phyloP scores from a whole-genome alignment of 2,113 vertebrate species.

The Dicentrarchus labrax region DNA sequence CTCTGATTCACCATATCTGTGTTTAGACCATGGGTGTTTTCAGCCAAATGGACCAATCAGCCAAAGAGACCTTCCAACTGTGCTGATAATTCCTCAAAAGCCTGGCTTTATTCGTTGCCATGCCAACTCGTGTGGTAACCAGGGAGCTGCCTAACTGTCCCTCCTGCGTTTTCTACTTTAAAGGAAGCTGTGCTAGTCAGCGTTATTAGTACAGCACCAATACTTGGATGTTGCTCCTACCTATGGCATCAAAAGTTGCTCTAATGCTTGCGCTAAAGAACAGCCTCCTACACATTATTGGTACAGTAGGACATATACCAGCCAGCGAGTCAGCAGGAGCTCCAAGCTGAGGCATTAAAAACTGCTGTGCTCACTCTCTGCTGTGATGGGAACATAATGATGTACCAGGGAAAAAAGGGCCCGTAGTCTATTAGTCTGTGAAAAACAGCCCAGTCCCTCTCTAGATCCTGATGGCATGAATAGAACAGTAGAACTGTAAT shows the following conservation, averaged over 20 bases:
- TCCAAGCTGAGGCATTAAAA: constrained; percentile 56
- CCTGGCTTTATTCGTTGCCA: constrained; percentile 5
- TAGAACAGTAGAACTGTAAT: constrained; percentile 45
- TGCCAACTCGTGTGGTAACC: constrained; percentile 34
- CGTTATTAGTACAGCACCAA: background rate
- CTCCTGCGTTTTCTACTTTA: background rate
- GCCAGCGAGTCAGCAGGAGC: constrained; percentile 65
- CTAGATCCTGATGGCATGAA: constrained; percentile 10
- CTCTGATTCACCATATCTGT: constrained; percentile 18
- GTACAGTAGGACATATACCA: constrained; percentile 19
- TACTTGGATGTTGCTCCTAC: background rate
- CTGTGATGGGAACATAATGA: constrained; percentile 66
- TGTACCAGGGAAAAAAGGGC: constrained; percentile 34
- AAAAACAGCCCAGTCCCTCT: constrained; percentile 44
- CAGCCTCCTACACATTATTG: constrained; percentile 35
- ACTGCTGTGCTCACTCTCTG: constrained; percentile 58
- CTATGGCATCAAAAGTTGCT: constrained; percentile 21
- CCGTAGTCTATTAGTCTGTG: constrained; percentile 50
- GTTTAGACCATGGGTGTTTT: constrained; percentile 29
- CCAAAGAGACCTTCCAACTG: constrained; percentile 43
- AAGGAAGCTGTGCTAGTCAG: background rate
- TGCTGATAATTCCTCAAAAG: constrained; percentile 31
- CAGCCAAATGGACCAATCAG: constrained; percentile 22
- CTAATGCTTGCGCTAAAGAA: constrained; percentile 37
- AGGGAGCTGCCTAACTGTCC: background rate